Percentiles rank a stretch among this genome's conserved stretches.
phyloP scores from a whole-genome alignment of 2,113 vertebrate species.

The Bothrops jararaca region DNA sequence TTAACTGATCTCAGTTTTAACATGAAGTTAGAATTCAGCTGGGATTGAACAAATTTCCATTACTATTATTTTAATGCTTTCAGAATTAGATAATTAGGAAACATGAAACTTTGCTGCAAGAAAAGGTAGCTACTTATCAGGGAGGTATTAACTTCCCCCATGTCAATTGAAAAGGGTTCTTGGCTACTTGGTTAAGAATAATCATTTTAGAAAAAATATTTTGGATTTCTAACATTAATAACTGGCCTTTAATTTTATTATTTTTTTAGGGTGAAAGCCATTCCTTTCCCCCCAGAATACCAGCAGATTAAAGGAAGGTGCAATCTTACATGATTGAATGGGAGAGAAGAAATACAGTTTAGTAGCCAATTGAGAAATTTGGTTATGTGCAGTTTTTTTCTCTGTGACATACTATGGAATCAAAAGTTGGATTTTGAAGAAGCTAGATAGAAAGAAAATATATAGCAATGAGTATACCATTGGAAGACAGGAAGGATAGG shows the following conservation, averaged over 20 bases:
- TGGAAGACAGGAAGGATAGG: neutral
- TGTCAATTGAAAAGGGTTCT: constrained; percentile 58
- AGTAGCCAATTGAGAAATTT: neutral
- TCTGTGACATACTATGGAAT: too few species aligned
- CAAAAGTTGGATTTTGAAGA: too few species aligned
- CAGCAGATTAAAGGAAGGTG: neutral
- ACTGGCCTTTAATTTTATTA: constrained; percentile 26
- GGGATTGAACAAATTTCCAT: constrained; percentile 31
- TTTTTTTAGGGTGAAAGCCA: constrained; percentile 49
- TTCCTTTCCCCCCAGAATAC: constrained; percentile 26
- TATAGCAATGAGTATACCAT: neutral
- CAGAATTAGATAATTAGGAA: constrained; percentile 61
- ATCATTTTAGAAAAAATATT: constrained; percentile 66
- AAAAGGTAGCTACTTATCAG: constrained; percentile 49
- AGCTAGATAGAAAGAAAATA: neutral
- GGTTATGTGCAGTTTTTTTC: too few species aligned
- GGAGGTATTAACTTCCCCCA: constrained; percentile 33
- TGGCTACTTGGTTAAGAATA: constrained; percentile 56
- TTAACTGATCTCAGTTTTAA: neutral
- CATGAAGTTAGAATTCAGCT: neutral
- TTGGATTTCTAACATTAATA: constrained; percentile 58
- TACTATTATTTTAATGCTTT: constrained; percentile 56
- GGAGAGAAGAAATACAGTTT: rapidly evolving
- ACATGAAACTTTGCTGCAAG: constrained; percentile 50
- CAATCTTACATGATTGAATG: neutral